phyloP scores from a whole-genome alignment of 2,797 vertebrate species.

The Lepus townsendii region DNA sequence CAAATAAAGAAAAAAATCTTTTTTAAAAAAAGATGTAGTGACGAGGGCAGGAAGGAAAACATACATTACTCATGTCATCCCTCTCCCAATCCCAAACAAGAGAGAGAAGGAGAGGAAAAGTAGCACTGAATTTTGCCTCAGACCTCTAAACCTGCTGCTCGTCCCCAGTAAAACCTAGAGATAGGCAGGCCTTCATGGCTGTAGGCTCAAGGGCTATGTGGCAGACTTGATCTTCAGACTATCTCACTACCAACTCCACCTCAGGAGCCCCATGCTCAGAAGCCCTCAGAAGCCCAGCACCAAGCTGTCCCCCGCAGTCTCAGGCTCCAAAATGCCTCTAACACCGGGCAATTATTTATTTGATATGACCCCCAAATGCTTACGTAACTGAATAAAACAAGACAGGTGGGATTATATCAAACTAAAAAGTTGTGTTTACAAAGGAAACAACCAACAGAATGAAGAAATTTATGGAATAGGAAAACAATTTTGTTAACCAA shows the following conservation, averaged over 20 bases:
- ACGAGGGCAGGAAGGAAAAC: not conserved
- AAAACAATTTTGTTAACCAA: not conserved
- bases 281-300: too few species aligned
- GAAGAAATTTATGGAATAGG: not conserved
- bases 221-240: not conserved
- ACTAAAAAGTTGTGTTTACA: not conserved
- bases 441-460: not conserved
- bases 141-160: not conserved
- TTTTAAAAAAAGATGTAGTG: not conserved
- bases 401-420: not conserved
- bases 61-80: not conserved
- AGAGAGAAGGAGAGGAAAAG: not conserved
- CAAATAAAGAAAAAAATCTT: too few species aligned
- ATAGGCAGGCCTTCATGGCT: not conserved
- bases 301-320: not conserved
- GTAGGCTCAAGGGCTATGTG: not conserved
- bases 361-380: not conserved
- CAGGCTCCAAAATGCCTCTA: not conserved
- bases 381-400: not conserved
- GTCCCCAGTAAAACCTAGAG: not conserved
- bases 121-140: not conserved
- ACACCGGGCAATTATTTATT: not conserved
- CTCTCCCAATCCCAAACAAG: not conserved
- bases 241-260: not conserved
- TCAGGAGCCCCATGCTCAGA: not conserved